Base-by-base conservation (phyloP, 2,888 invertebrate species). In the Pollenia labialis region DNA sequence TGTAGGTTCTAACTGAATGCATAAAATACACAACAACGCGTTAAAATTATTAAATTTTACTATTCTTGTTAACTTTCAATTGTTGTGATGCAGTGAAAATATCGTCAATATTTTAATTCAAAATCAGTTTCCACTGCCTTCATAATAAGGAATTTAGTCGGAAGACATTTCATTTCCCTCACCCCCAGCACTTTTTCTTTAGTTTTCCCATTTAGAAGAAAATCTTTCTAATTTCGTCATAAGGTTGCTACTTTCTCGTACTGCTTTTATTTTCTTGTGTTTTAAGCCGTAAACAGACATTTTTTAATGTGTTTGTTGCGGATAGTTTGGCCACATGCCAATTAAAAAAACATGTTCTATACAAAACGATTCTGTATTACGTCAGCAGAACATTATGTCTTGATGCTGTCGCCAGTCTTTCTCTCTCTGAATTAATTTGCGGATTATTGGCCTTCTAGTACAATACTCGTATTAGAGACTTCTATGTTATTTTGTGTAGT, bases 251-350 rank as follows among this genome's bases (percentile, higher is more conserved):
- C 4, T 56, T n/a, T 81, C 10, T 68, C 60, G 14, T 54, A 76
- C 18, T 54, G 1, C 54, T 14, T 23, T 50, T 18, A 6, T 42
- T 40, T 42, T 48, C 18, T 56, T 42, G 44, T 40, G 32, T 44
- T 60, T 76, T 46, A 60, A 82, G n/a, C 69, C 69, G 76, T 82
- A 76, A 71, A 82, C 76, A 82, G 76, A 76, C 62, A 71, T 71
- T 71, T 76, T 71, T 76, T 54, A 68, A 68, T 80, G 64, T 68
- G 10, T 60, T 68, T 62, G 48, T 40, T 82, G 44, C 16, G 62
- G 44, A 54, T 66, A 52, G 46, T 50, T 80, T 85, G 79, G 68
- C 74, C 18, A 42, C 18, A 40, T 58, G 72, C 79, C 84, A 85
- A 66, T 46, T 6, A 60, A 64, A 69, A 48, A 16, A 54, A n/a